Evolutionary conservation across 2,113 vertebrate genomes (phyloP), one percentile per base, ranked within the genome.

Genomic region (Microtus ochrogaster): DNA sequence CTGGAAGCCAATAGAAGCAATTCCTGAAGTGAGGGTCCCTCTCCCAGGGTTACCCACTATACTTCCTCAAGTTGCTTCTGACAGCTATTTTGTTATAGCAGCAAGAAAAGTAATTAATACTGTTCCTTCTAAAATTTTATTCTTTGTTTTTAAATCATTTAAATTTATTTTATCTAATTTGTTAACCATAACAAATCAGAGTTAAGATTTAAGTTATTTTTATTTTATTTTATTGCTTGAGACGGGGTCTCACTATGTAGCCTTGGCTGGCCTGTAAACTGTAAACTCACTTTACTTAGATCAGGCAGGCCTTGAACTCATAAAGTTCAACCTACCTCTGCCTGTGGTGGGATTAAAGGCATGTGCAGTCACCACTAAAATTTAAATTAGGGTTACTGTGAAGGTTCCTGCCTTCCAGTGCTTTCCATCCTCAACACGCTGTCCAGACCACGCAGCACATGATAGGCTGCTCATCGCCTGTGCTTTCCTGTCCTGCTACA

Each of bases 141-240:
- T 68, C 36, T 86, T 66, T 66, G n/a, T 52, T 76, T 96, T 94
- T 84, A 94, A 55, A 79, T 72, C 74, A 85, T 78, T 83, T 89
- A 91, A 77, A 88, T 91, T 79, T 33, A 77, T 94, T 92, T 86
- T 66, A 76, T 88, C 63, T 77, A 79, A 47, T 82, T 49, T 55
- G 21, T 84, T 82, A 36, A 24, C 44, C 17, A 24, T 10, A 5
- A 14, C 52, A 30, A 91, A 17, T 66, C 78, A 73, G 24, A 61
- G 24, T n/a, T 39, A 63, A 83, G 55, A 61, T 83, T 83, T 83
- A 83, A 19, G 16, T 39, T 58, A 74, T 58, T 82, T 82, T 83
- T 83, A 26, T 61, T 61, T 61, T 39, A 58, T 26, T 82, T 24
- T 61, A 72, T 26, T 39, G 12, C 16, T 61, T 61, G 22, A 58